Evolutionary conservation across 92 coral and sea anemone genomes (phyloP), one percentile per base, ranked within the genome.

Genomic region (Micromussa lordhowensis): DNA sequence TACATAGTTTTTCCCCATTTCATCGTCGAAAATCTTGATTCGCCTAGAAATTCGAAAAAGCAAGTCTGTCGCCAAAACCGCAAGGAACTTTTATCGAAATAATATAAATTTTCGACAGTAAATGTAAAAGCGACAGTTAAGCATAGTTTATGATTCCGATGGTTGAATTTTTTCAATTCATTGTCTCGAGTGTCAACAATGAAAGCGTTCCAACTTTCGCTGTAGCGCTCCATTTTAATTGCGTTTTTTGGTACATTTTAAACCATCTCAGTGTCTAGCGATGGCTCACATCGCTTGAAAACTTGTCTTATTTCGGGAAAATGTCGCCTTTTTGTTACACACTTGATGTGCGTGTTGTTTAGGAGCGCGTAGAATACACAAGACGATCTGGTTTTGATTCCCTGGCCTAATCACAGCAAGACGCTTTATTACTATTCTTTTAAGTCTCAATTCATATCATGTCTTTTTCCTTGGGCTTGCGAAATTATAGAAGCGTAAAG

Each of bases 341-440:
- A 69, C 19, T 68, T 16, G n/a, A 15, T 11, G 82, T 28, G 38
- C 6, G 35, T 17, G 26, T 24, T 12, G 35, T 28, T 84, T 73
- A n/a, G 12, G 70, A 55, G 72, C 30, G 71, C 32, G 49, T 6
- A 11, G 66, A 64, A 83, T 79, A 84, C 35, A 88, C 87, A 88
- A 88, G 11, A 72, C 83, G 24, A 81, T 63, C 57, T 49, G 68
- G 77, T 78, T 79, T 68, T 66, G 78, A 51, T 88, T 78, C 85
- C 36, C 55, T 91, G 75, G 86, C 85, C 64, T 54, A 78, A 77
- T 86, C 92, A 12, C 94, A 83, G 96, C 96, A 75, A 75, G 94
- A 38, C 49, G 72, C 85, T 75, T 58, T 51, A 78, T 88, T 87
- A 88, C 75, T 93, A 88, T 91, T 91, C 83, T 73, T 85, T 78